Evolutionary conservation across 2,888 invertebrate species (phyloP).

Genomic region (Chrysolina haemoptera): DNA sequence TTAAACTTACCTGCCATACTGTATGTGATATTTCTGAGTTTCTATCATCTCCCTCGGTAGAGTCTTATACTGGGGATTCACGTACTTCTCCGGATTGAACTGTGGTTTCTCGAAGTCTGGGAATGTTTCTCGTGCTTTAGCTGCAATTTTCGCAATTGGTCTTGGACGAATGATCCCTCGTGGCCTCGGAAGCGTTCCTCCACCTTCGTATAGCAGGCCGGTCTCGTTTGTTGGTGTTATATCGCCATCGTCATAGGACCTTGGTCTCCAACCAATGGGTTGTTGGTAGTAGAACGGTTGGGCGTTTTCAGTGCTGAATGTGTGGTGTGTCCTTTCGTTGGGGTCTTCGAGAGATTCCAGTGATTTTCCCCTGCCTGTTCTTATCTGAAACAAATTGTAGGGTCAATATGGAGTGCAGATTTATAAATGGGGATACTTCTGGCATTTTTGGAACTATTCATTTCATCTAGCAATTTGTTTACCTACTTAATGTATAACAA

Average conservation of each 20-base stretch:
- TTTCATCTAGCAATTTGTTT: neutral
- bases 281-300: conserved; percentile 74
- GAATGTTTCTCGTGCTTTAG: conserved; percentile 71
- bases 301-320: conserved; percentile 75
- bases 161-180: conserved; percentile 85
- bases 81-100: conserved; percentile 67
- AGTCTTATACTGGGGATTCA: conserved; percentile 71
- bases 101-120: conserved; percentile 70
- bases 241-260: conserved; percentile 91
- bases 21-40: conserved; percentile 70
- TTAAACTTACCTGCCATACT: conserved; percentile 62
- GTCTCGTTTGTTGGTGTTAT: conserved; percentile 90
- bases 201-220: conserved; percentile 74
- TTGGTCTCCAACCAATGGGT: conserved; percentile 70
- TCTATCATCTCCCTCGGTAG: conserved; percentile 72
- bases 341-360: conserved; percentile 89
- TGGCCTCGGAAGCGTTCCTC: conserved; percentile 90
- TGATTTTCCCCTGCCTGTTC: conserved; percentile 88
- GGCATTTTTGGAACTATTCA: neutral
- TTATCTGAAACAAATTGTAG: conserved; percentile 73
- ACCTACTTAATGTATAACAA: too few relatives aligned
- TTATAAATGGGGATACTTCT: neutral
- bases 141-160: conserved; percentile 84
- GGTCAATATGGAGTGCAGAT: neutral
- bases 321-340: conserved; percentile 76